Evolutionary conservation across 2,113 vertebrate species (phyloP), one percentile per base, ranked within the genome.

Genomic region (Oreotrochilus melanogaster): DNA sequence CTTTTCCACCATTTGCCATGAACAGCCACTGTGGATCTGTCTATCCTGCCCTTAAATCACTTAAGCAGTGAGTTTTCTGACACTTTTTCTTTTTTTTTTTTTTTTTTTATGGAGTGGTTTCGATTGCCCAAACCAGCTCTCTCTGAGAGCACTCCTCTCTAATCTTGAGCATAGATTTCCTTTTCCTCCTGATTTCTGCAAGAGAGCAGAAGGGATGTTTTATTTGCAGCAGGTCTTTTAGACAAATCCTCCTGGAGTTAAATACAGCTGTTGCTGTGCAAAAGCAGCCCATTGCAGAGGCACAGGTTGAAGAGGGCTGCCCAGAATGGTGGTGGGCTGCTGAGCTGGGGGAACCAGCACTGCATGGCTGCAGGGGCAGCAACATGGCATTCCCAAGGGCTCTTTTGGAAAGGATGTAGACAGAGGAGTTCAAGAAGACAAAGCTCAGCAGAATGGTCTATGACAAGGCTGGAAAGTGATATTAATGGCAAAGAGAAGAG

Each of bases 271-370:
- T 2, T 27, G 19, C 25, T 60, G 30, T 47, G 39, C 50, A 65
- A 42, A 91, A 53, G 15, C 2, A 1, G 6, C 53, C 48, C 15
- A 1, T 9, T 60, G 24, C n/a, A 86, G 28, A 7, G 13, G 12
- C 27, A 64, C 65, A 69, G 17, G 21, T 11, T 42, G 39, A 64
- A 30, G 10, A 35, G 5, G 2, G 19, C 9, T 65, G 65, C 42
- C 50, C 3, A 1, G 0, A 0, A 24, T 3, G 2, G n/a, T 0
- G 1, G 11, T 25, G n/a, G 13, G 18, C 43, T 82, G 17, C 65
- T 2, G 5, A 82, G 22, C 13, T 35, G 23, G 24, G 25, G 24
- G 16, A 79, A 23, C 2, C 0, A 1, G 23, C 2, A 23, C 15
- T 10, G 42, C 28, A 4, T 0, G 2, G 14, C 39, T 22, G 8